Conservation (phyloP, 2,797 vertebrate genomes). For the Cuculus canorus region DNA sequence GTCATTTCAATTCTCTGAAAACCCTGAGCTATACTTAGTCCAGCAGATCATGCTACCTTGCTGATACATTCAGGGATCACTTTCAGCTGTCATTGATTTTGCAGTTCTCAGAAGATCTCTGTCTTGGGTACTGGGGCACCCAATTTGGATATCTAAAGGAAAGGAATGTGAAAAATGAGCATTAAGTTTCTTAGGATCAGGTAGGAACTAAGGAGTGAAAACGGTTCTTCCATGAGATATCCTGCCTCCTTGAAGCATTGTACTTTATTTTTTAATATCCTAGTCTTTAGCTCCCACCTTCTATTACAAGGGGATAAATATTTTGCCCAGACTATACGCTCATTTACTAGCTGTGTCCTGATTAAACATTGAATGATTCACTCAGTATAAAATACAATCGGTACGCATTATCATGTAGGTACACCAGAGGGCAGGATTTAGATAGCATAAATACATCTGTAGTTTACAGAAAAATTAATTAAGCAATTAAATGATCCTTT, state of each 20-base stretch:
- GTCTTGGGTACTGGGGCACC: not conserved
- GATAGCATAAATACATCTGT: not conserved
- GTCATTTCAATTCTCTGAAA: not conserved
- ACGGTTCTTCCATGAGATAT: not conserved
- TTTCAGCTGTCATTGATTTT: not conserved
- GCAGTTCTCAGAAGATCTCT: not conserved
- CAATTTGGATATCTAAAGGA: not conserved
- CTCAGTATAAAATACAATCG: not conserved
- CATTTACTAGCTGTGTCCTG: not conserved
- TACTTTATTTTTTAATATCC: not conserved
- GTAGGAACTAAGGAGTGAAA: not conserved
- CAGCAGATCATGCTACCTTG: not conserved
- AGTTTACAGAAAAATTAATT: not conserved
- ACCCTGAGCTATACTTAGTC: not conserved
- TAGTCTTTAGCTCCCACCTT: not conserved
- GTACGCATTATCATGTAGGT: slow-evolving; percentile 8
- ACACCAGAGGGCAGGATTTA: slow-evolving; percentile 62
- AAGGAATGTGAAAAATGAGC: not conserved
- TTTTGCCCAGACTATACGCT: not conserved
- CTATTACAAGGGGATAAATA: not conserved
- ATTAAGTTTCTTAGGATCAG: not conserved
- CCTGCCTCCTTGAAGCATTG: not conserved
- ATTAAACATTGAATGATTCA: not conserved
- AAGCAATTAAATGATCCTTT: not conserved
- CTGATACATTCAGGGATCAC: not conserved